These are phyloP conservation scores for Pseudoips prasinana DNA, from an alignment of 2,888 invertebrate genomes.

Conservation along the genomic window DNA sequence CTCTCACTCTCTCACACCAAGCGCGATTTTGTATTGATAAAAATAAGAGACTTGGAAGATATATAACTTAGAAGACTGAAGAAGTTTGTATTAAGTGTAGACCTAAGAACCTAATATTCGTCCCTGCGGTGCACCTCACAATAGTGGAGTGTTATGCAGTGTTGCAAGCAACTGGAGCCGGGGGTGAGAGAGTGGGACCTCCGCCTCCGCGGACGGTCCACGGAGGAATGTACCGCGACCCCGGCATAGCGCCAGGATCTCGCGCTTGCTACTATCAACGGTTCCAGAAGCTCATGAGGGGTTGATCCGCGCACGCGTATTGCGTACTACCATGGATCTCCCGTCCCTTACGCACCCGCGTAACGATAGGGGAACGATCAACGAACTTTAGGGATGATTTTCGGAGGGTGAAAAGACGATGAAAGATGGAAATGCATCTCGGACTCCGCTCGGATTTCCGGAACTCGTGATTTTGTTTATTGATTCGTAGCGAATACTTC, in stretches of 20 bases:
- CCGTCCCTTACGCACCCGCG: conserved; percentile 53
- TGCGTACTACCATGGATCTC: conserved; percentile 31
- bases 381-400: conserved; percentile 71
- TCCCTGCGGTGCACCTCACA: conserved; percentile 42
- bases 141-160: conserved; percentile 34
- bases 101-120: conserved; percentile 25
- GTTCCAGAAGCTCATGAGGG: conserved; percentile 71
- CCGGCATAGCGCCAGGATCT: conserved; percentile 71
- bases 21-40: conserved; percentile 43
- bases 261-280: conserved; percentile 66
- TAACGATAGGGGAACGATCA: conserved; percentile 49
- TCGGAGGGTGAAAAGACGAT: conserved; percentile 79
- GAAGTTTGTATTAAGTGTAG: conserved; percentile 14
- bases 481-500: conserved; percentile 67
- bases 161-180: conserved; percentile 43
- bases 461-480: conserved; percentile 79
- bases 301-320: conserved; percentile 72
- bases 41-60: conserved; percentile 8
- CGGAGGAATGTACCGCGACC: conserved; percentile 71
- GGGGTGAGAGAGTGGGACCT: conserved; percentile 78
- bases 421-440: conserved; percentile 81
- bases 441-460: conserved; percentile 79
- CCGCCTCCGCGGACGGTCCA: conserved; percentile 76
- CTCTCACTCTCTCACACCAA: conserved; percentile 77
- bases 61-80: conserved; percentile 10